Evolutionary conservation across 2,113 vertebrate species (phyloP), one percentile per base, ranked within the genome.

Genomic region (Fregetta grallaria): DNA sequence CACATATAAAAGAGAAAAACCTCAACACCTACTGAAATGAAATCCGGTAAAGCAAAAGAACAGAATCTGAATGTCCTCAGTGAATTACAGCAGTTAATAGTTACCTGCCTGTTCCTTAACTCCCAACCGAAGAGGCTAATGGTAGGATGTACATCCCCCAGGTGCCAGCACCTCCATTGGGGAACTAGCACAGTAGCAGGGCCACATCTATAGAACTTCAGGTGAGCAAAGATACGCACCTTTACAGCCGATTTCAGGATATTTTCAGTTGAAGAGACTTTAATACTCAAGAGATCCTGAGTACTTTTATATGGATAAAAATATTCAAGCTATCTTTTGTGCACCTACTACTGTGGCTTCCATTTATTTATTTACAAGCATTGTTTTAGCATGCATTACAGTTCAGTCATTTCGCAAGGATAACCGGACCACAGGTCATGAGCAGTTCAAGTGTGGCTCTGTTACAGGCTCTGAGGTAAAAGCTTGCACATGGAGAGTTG

Each of bases 31-130:
- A 58, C 58, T 5, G 22, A 53, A 81, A 63, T 27, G 27, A 59
- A 71, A 59, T 1, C 29, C 2, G 3, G 40, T 36, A 70, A 74
- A 86, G 44, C n/a, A 55, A 27, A 72, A 66, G 27, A 49, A 25
- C 30, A 75, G 58, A 68, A 63, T 5, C 40, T 40, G 25, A 55
- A 14, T 3, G 10, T 44, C 15, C 62, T 29, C 70, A 47, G 66
- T 0, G 4, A 84, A 34, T 30, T 25, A 30, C 27, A 47, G 42
- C 6, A n/a, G 26, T 4, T 6, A 36, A 14, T 0, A 50, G 42
- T 42, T 27, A 62, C 15, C 14, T 36, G 65, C 5, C 29, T 53
- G 53, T 10, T 80, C 63, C 67, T 36, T 15, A 34, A 30, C 13
- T 68, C 59, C 30, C 42, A 32, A 2, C 8, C 0, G 3, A 45